Conservation (phyloP, 2,113 vertebrate genomes). For the Gnathonemus echidnorhynchus region DNA sequence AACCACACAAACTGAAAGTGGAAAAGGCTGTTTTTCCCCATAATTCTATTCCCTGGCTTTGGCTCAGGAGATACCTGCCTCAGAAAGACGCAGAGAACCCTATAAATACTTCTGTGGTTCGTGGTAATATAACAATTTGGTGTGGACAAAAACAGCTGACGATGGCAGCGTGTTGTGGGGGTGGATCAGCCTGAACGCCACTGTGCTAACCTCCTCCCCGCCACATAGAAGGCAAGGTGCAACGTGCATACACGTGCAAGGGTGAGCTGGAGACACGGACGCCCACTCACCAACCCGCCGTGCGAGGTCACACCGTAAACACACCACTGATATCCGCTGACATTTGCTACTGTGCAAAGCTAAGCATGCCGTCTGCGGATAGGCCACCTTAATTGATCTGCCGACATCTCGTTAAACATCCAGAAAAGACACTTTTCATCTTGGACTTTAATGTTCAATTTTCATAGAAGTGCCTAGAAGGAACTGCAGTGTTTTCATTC, state of each 20-base stretch:
- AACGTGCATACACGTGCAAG: neutral
- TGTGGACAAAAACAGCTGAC: neutral
- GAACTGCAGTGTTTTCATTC: constrained; percentile 57
- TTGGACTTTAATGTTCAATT: neutral
- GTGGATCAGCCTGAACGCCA: neutral
- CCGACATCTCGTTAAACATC: neutral
- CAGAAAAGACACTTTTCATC: neutral
- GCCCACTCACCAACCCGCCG: neutral
- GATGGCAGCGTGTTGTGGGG: neutral
- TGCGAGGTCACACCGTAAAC: neutral
- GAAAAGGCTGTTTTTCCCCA: neutral
- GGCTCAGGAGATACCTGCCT: neutral
- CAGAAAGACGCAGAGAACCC: neutral
- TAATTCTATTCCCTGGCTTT: neutral
- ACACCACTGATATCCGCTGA: neutral
- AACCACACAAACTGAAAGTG: neutral
- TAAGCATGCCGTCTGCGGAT: neutral
- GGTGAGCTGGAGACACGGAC: neutral
- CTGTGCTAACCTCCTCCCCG: neutral
- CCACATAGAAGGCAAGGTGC: neutral
- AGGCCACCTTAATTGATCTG: neutral
- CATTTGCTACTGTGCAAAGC: neutral
- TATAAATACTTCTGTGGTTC: neutral
- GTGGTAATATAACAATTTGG: neutral
- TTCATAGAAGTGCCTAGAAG: constrained; percentile 14